phyloP scores from a whole-genome alignment of 1,140 invertebrate species.

The Neoseiulus cucumeris region DNA sequence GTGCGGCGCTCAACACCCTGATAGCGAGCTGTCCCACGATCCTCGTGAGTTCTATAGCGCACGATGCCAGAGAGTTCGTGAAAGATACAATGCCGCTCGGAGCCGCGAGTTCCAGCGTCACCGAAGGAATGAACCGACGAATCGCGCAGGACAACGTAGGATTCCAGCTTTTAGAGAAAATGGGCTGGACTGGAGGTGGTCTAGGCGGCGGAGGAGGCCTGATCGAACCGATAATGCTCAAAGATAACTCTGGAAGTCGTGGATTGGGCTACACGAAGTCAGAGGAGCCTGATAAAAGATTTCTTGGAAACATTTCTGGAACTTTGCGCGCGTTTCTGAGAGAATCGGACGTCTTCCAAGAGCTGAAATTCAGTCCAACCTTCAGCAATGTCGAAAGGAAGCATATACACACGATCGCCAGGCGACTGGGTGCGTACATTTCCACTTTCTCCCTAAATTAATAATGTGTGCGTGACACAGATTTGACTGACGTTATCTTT shows the following conservation, averaged over 20 bases:
- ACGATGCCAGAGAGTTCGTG: neutral
- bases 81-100: neutral
- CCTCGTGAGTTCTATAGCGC: neutral
- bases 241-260: neutral
- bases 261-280: neutral
- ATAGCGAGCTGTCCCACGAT: neutral
- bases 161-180: neutral
- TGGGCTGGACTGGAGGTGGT: neutral
- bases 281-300: neutral
- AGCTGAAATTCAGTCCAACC: slow-evolving; percentile 1
- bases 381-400: neutral
- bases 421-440: neutral
- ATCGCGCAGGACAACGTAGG: neutral
- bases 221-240: neutral
- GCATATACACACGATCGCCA: neutral
- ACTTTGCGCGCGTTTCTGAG: neutral
- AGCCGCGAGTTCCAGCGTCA: neutral
- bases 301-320: neutral
- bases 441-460: neutral
- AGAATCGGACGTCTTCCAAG: neutral
- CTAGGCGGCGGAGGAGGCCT: neutral
- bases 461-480: neutral
- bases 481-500: neutral
- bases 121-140: neutral
- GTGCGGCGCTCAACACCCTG: neutral